Evolutionary conservation across 2,113 vertebrate species (phyloP), one percentile per base, ranked within the genome.

Genomic region (Brienomyrus longianalis): DNA sequence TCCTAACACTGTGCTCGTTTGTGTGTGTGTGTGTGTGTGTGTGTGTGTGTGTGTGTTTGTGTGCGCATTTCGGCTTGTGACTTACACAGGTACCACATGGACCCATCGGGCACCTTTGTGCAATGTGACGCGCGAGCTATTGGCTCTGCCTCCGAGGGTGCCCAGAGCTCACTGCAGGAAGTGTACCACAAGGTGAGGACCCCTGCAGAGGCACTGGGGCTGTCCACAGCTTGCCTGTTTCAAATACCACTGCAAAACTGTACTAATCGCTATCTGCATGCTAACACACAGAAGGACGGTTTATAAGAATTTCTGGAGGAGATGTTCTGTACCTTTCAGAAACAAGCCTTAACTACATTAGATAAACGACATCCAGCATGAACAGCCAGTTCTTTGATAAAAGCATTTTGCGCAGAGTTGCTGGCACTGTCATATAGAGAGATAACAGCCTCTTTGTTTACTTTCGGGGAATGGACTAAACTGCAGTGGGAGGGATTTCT

Each of bases 71-170:
- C 5, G 66, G 2, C 43, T 54, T 0, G 43, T 47, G 11, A 4
- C 45, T 31, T 90, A 23, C 91, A 0, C 93, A 99, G 98, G 91
- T 99, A 98, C 93, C 98, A 99, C 94, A 99, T 99, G 98, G 98
- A 99, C 91, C 98, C 98, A 0, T 99, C 98, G 6, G 98, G 98
- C 86, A 99, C 98, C 0, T 99, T 99, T 89, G 98, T 99, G 87
- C 98, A 98, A 93, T 99, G 98, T n/a, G 98, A 99, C 43, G 98
- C 98, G 90, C 96, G 97, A 91, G 98, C 98, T 6, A 99, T 99
- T 6, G 98, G 98, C 91, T 99, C 98, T 2, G 98, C 98, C 35
- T 99, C 98, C 0, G 98, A 99, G 92, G 98, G 98, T 0, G 98
- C 98, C 5, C 98, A 99, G 96, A 99, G 98, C 94, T 99, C 98